A percentile compares a stretch with the other conserved stretches of the same genome.
phyloP scores from a whole-genome alignment of 2,888 invertebrate genomes.

The Oscheius sp. region DNA sequence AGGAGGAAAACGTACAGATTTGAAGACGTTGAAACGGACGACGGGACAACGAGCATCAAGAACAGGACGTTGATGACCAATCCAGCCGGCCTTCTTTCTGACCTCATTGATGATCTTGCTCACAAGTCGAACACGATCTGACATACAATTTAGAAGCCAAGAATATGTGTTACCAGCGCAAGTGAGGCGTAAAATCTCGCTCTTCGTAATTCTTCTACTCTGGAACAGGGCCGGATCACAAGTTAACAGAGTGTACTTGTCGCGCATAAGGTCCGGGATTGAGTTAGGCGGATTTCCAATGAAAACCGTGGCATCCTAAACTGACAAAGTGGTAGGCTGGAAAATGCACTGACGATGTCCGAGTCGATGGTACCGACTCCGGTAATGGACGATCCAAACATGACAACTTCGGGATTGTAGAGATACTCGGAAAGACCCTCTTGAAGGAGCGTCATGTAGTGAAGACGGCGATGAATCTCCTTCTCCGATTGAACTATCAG shows the following conservation, averaged over 20 bases:
- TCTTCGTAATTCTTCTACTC: conserved; percentile 22
- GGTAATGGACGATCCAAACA: conserved; percentile 44
- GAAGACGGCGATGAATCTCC: conserved; percentile 20
- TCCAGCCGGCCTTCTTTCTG: conserved; percentile 41
- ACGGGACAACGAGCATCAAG: conserved; percentile 46
- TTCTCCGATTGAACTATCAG: conserved; percentile 15
- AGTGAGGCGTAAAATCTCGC: conserved; percentile 36
- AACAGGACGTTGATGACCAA: conserved; percentile 41
- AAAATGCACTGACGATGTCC: conserved; percentile 37
- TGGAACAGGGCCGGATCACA: conserved; percentile 14
- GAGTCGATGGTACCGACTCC: conserved; percentile 41
- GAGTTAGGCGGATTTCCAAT: conserved; percentile 1
- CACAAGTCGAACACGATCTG: conserved; percentile 44
- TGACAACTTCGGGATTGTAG: conserved; percentile 14
- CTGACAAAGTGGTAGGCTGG: not conserved
- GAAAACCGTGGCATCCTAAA: conserved; percentile 41
- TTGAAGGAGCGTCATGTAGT: conserved; percentile 16
- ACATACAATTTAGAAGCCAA: conserved; percentile 1
- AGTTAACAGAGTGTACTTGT: conserved; percentile 45
- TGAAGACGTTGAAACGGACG: conserved; percentile 41
- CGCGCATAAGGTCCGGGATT: conserved; percentile 11
- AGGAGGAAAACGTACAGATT: conserved; percentile 15
- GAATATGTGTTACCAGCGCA: conserved; percentile 28
- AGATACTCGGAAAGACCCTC: conserved; percentile 34
- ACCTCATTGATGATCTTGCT: conserved; percentile 44